Evolutionary conservation across 2,888 invertebrate species (phyloP).

Genomic region (Pyrrhosoma nymphula): DNA sequence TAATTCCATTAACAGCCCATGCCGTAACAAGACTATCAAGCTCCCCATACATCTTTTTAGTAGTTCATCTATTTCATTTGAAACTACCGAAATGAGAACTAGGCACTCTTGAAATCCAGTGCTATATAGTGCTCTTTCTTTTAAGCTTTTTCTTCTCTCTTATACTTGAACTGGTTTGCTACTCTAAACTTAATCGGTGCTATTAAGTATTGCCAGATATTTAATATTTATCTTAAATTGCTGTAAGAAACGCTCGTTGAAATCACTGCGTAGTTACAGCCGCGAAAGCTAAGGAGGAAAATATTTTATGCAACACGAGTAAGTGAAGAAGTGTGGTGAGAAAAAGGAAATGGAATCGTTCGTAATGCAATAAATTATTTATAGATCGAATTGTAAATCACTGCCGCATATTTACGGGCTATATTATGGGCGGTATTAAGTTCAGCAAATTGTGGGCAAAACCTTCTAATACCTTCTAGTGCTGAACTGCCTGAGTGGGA

Average conservation of each 20-base stretch:
- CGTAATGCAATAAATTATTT: not conserved
- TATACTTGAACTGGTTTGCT: no score
- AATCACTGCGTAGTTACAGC: not conserved
- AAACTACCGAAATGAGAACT: not conserved
- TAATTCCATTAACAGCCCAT: not conserved
- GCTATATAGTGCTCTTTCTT: no score
- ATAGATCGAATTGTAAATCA: not conserved
- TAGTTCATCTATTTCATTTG: not conserved
- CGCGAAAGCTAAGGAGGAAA: not conserved
- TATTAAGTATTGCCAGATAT: no score
- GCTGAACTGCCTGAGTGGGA: not conserved
- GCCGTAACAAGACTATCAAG: not conserved
- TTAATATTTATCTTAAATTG: no score
- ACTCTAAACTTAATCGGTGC: no score
- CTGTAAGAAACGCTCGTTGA: not conserved
- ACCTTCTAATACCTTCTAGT: not conserved
- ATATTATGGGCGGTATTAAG: not conserved
- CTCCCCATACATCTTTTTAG: not conserved
- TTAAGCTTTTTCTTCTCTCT: no score
- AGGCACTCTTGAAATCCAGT: no score
- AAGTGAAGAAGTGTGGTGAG: not conserved
- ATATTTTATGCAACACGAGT: not conserved
- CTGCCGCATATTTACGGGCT: not conserved
- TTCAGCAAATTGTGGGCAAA: not conserved
- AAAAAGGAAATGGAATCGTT: no score